These are phyloP conservation scores for Agrochola macilenta DNA, from an alignment of 2,888 invertebrate genomes.

Conservation along the genomic window DNA sequence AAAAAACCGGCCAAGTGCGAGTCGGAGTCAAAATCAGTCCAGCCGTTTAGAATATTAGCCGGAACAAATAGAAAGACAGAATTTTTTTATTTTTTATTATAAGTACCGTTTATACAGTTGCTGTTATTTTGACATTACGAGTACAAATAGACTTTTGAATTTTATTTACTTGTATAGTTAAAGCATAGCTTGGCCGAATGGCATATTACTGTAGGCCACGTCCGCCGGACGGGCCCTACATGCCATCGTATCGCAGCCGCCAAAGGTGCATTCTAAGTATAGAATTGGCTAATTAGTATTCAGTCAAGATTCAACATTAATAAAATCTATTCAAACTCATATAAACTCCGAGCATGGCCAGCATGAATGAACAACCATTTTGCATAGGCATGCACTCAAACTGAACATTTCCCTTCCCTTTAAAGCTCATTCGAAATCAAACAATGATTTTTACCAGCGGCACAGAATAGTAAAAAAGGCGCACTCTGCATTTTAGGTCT, in stretches of 20 bases:
- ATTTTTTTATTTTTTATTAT: no score
- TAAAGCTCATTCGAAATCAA: neutral
- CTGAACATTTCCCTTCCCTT: neutral
- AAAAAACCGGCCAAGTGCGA: no score
- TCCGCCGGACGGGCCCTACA: neutral
- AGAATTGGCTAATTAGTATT: constrained; percentile 1
- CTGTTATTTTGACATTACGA: no score
- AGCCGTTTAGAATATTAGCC: no score
- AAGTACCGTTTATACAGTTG: no score
- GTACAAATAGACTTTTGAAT: no score
- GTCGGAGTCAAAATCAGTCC: no score
- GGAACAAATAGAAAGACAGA: no score
- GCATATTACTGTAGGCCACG: neutral
- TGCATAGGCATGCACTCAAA: constrained; percentile 11
- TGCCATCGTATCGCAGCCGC: neutral
- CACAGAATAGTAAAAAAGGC: no score
- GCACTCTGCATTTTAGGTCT: no score
- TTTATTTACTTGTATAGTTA: no score
- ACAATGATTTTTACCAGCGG: neutral
- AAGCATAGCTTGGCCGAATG: no score
- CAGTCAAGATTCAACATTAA: neutral
- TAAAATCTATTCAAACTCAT: neutral
- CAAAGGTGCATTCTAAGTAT: neutral
- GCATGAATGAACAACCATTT: neutral
- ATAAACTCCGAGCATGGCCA: neutral